Evolutionary conservation across 1,140 invertebrate species (phyloP), one percentile per base, ranked within the genome.

Genomic region (Ips typographus): DNA sequence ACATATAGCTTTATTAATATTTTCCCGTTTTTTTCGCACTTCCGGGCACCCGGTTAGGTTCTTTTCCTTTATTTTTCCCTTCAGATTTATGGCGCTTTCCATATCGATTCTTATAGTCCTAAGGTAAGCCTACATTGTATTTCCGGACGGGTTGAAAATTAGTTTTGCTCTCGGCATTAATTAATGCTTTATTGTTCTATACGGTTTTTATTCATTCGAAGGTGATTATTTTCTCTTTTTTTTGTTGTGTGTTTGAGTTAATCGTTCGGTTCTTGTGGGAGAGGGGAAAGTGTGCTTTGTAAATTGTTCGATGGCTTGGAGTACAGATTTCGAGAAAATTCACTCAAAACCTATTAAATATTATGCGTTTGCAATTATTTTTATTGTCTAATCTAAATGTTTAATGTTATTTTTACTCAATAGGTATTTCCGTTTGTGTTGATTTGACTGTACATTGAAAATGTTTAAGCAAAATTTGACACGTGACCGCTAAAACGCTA

Each of bases 1-100:
- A 68, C 65, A 68, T 68, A 68, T 68, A 65, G 64, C 64, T 65
- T 65, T 65, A 65, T 57, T 65, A 65, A 65, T 65, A 65, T 65
- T 65, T 65, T 58, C 43, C 49, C 8, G 36, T 60, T 52, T 60
- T 68, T 65, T 42, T 55, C 37, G 5, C 42, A 40, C n/a, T 40
- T 22, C 22, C 5, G 39, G 55, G 41, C 58, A 22, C 58, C 53
- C 8, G 8, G 37, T n/a, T 7, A 22, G 58, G 58, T 42, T 52
- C 41, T 59, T 40, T 42, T 59, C 40, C 2, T 56, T 52, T 7
- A 42, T 6, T 65, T 65, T 65, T 57, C 47, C 42, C 43, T 58
- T 47, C 52, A 52, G 47, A 60, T 68, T 68, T 68, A 68, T 68
- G 53, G 56, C 39, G 39, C 40, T 41, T 68, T 60, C 40, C 40